phyloP scores from a whole-genome alignment of 2,888 invertebrate species.

The Chesias legatella region DNA sequence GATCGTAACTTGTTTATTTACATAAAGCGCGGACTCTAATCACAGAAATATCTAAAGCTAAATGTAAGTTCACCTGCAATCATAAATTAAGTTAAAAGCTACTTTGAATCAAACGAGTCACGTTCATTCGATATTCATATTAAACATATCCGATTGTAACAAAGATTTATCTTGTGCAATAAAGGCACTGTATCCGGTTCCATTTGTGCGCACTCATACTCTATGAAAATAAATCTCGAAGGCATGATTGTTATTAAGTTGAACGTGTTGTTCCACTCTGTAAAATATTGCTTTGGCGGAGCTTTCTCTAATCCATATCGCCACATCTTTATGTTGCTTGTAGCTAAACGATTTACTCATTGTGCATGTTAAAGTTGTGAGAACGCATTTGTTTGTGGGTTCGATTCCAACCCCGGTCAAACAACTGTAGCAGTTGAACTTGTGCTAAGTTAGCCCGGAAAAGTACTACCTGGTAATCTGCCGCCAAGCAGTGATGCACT shows the following conservation, averaged over 20 bases:
- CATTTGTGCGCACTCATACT: conserved; percentile 40
- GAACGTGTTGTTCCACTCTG: conserved; percentile 22
- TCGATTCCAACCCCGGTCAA: no score
- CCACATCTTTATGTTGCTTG: conserved; percentile 5
- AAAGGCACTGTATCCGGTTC: conserved; percentile 45
- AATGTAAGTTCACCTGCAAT: conserved; percentile 36
- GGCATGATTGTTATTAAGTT: conserved; percentile 21
- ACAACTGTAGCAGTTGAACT: no score
- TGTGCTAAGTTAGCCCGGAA: no score
- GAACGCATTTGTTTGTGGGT: no score
- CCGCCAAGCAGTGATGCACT: no score
- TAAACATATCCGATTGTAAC: conserved; percentile 58
- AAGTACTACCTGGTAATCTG: no score
- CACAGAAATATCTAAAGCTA: no score
- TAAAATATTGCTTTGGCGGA: conserved; percentile 13
- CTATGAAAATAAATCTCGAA: conserved; percentile 42
- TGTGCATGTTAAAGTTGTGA: no score
- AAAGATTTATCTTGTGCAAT: conserved; percentile 61
- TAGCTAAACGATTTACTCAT: conserved; percentile 8
- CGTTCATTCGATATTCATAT: conserved; percentile 54
- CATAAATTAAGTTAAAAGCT: conserved; percentile 40
- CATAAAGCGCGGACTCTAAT: no score
- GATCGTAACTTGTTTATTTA: no score
- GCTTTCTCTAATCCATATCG: conserved; percentile 5
- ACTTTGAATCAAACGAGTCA: conserved; percentile 47